Evolutionary conservation across 2,888 invertebrate species (phyloP).

Genomic region (Auanema freiburgensis): DNA sequence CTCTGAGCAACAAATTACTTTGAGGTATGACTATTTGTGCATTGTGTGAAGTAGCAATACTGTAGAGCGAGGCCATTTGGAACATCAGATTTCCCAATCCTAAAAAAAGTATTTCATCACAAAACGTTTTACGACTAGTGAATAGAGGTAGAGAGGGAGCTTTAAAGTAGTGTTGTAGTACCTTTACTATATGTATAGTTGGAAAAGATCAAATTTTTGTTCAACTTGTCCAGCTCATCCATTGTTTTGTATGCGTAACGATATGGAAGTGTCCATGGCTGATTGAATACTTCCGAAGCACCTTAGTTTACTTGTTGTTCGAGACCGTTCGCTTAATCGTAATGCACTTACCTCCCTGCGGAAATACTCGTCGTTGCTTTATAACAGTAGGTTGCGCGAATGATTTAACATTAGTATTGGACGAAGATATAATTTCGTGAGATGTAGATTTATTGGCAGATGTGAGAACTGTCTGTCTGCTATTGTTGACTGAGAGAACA

Average conservation of each 20-base stretch:
- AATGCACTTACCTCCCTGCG: no score
- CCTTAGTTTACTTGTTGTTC: no score
- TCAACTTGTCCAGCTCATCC: not conserved
- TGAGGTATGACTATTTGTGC: conserved; percentile 51
- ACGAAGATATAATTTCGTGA: no score
- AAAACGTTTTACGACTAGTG: not conserved
- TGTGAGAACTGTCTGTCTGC: no score
- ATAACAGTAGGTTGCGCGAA: no score
- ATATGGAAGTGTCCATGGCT: conserved; percentile 12
- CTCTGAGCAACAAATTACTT: conserved; percentile 26
- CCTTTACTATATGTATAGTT: conserved; percentile 21
- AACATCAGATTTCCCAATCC: conserved; percentile 63
- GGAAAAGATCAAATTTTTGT: conserved; percentile 6
- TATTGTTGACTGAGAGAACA: no score
- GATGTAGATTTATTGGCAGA: no score
- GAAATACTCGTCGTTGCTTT: no score
- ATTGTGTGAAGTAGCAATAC: conserved; percentile 35
- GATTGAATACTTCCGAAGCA: conserved; percentile 12
- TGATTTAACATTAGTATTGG: no score
- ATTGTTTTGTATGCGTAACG: not conserved
- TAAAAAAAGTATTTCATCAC: conserved; percentile 19
- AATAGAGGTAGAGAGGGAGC: not conserved
- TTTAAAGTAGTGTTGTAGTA: not conserved
- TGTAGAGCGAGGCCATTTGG: conserved; percentile 52
- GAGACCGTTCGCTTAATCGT: no score